Base-by-base conservation (phyloP, 2,797 vertebrate genomes). In the Tapera naevia region DNA sequence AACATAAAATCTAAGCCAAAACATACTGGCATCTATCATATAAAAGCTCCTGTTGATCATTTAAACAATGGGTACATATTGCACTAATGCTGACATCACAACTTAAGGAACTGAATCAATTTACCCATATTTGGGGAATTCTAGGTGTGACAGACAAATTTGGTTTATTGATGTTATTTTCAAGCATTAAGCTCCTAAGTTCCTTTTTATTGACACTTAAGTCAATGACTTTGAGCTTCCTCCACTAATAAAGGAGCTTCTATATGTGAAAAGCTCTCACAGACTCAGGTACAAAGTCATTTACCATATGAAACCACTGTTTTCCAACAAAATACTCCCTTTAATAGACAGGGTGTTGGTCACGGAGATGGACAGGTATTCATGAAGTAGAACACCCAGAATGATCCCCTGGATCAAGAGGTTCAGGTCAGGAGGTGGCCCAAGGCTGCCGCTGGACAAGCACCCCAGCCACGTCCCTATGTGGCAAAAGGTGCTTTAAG, bases 401-500 rank as follows among this genome's bases (percentile, higher is more conserved):
- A 3, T 7, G 0, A n/a, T 19, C 21, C 32, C 24, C 10, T 1
- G 0, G 35, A 80, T n/a, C 17, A 39, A 82, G 19, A 48, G 30
- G 35, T 33, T 13, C 28, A 41, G 17, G 7, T 24, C 27, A 79
- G 17, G 23, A 50, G 12, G n/a, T 19, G 18, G 39, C 25, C 39
- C 24, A 16, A 16, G 48, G 25, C 48, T 78, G 69, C 18, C 1
- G 1, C 46, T 65, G 13, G 33, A 72, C 17, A 23, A 86, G 37
- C 30, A 78, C 9, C 24, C 0, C 0, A 74, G 41, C 16, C 76
- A 81, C 33, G 61, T 37, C 10, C 27, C 53, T n/a, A 15, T 0
- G 13, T 6, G 7, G 39, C 70, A 62, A 41, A 76, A 57, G 17
- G 19, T 14, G 45, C 61, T 64, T 39, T 65, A 57, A 69, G 45